phyloP scores from a whole-genome alignment of 2,113 vertebrate species.

The Cyanistes caeruleus region DNA sequence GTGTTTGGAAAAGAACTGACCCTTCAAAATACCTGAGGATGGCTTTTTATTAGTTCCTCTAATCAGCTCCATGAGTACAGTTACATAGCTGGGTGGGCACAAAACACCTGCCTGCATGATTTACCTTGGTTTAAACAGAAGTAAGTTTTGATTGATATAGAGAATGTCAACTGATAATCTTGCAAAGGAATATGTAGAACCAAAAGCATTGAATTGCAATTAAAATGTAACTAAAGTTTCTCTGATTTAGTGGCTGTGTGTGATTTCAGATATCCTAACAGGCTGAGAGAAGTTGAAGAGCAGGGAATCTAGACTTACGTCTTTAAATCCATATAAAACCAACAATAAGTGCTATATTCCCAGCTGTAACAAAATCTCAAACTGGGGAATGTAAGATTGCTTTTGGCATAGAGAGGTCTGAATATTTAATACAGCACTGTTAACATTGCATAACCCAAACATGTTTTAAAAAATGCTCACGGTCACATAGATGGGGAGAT shows the following conservation, averaged over 20 bases:
- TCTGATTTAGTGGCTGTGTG: neutral
- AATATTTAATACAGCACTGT: conserved; percentile 2
- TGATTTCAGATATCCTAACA: neutral
- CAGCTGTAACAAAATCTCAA: neutral
- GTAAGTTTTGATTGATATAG: neutral
- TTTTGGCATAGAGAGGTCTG: neutral
- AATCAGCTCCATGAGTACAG: neutral
- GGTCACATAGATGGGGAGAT: neutral
- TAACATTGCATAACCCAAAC: neutral
- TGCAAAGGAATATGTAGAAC: neutral
- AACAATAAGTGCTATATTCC: neutral
- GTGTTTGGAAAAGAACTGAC: neutral
- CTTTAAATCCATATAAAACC: neutral
- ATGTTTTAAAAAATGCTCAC: neutral
- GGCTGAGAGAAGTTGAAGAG: neutral
- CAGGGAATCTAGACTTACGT: neutral
- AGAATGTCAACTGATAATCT: neutral
- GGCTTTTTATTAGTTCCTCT: neutral
- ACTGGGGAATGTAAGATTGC: neutral
- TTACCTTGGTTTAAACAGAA: neutral
- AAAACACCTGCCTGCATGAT: neutral
- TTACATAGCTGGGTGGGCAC: neutral
- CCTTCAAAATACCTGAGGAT: neutral
- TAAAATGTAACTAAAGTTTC: neutral
- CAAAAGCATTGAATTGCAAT: neutral